phyloP scores from a whole-genome alignment of 1,140 invertebrate genomes.

The Xylocopa sonorina region DNA sequence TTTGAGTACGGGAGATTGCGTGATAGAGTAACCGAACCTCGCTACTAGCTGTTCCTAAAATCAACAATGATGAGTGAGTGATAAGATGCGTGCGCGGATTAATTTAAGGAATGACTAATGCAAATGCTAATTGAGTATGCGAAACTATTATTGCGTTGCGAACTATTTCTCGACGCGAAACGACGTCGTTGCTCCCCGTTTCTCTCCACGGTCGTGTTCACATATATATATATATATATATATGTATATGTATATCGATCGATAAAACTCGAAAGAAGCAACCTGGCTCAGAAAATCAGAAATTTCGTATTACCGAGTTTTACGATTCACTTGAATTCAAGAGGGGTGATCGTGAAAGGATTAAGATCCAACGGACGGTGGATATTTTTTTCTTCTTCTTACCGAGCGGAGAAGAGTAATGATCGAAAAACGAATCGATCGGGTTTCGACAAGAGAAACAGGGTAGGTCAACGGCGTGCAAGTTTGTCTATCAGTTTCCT shows the following conservation, averaged over 20 bases:
- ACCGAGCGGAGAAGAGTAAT: no score
- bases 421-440: neutral
- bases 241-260: no score
- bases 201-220: conserved; percentile 1
- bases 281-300: conserved; percentile 13
- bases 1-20: conserved; percentile 79
- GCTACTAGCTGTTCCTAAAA: conserved; percentile 82
- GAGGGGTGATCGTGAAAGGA: neutral
- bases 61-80: conserved; percentile 80
- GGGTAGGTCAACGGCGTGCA: conserved; percentile 55
- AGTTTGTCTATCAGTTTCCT: conserved; percentile 76
- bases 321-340: no score
- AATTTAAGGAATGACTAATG: conserved; percentile 72
- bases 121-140: conserved; percentile 25
- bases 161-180: neutral
- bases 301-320: conserved; percentile 43
- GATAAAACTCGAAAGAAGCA: no score
- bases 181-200: neutral
- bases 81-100: conserved; percentile 76
- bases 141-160: conserved; percentile 71
- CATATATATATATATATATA: no score
- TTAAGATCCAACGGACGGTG: neutral
- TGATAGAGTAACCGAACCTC: conserved; percentile 82
- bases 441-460: conserved; percentile 26
- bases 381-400: no score